Percentiles rank a stretch among this genome's conserved stretches.
Conservation (phyloP, 2,888 invertebrate genomes). For the Pollenia amentaria region DNA sequence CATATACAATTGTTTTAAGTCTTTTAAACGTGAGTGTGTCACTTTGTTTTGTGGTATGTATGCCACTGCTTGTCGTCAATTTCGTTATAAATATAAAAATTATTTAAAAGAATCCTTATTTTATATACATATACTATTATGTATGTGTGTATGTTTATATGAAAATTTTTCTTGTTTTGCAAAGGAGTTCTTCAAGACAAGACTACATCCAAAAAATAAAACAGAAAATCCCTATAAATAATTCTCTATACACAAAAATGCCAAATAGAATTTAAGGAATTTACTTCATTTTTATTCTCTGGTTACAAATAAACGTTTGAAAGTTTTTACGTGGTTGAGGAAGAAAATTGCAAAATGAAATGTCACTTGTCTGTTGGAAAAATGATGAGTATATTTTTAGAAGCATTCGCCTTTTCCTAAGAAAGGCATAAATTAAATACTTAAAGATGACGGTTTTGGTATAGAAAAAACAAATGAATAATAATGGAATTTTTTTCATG, state of each 20-base stretch:
- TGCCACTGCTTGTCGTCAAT: conserved; percentile 46
- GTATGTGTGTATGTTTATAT: not conserved
- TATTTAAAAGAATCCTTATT: conserved; percentile 28
- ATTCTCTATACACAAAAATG: conserved; percentile 60
- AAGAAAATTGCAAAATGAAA: conserved; percentile 48
- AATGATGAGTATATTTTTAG: conserved; percentile 48
- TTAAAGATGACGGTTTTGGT: not conserved
- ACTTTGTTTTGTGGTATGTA: not conserved
- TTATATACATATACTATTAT: too few species aligned
- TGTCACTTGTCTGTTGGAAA: conserved; percentile 41
- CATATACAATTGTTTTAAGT: conserved; percentile 6
- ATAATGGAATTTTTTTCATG: too few species aligned
- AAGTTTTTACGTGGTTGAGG: conserved; percentile 11
- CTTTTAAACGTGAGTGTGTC: not conserved
- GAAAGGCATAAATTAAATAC: conserved; percentile 23
- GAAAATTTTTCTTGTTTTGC: conserved; percentile 17
- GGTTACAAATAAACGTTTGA: conserved; percentile 27
- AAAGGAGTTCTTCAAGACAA: conserved; percentile 55
- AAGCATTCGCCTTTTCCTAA: not conserved
- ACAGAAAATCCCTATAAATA: conserved; percentile 45
- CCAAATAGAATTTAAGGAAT: conserved; percentile 66
- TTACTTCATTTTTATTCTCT: conserved; percentile 48
- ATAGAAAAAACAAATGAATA: too few species aligned
- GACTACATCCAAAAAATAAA: conserved; percentile 8
- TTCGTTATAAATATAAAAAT: conserved; percentile 51